Conservation (phyloP, 2,797 vertebrate species). For the Vireo griseus region DNA sequence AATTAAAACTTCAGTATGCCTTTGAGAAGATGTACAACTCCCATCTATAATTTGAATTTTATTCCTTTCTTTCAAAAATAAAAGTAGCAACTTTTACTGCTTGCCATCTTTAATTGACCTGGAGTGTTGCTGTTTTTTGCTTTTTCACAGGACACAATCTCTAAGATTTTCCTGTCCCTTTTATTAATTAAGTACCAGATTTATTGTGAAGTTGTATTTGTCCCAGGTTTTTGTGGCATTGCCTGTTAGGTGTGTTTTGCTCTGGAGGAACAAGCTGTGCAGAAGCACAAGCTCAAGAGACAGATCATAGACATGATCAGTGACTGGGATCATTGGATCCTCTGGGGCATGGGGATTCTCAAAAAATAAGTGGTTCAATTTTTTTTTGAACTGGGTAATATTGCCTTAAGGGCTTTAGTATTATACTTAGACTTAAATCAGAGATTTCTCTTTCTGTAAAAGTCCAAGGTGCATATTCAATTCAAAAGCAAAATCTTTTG, state of each 20-base stretch:
- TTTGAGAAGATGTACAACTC: not conserved
- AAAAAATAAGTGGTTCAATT: accelerated
- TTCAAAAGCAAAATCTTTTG: not conserved
- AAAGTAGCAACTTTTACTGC: not conserved
- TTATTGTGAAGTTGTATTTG: not conserved
- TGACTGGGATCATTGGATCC: not conserved
- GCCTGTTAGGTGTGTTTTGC: not conserved
- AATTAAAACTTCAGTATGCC: not conserved
- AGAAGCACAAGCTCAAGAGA: not conserved
- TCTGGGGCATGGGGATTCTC: not conserved
- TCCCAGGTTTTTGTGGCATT: not conserved
- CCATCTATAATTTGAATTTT: not conserved
- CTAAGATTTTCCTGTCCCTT: not conserved
- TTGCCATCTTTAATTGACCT: not conserved
- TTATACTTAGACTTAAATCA: not conserved
- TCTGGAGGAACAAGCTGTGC: not conserved
- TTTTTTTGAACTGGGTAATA: not conserved
- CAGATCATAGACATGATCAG: not conserved
- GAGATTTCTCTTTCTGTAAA: not conserved
- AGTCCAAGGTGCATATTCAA: not conserved
- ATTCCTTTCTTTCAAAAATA: not conserved
- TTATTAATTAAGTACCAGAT: not conserved
- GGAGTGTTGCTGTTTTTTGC: not conserved
- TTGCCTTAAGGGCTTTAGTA: not conserved
- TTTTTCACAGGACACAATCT: not conserved